Evolutionary conservation across 2,888 invertebrate species (phyloP).

Genomic region (Eilema sororculum): DNA sequence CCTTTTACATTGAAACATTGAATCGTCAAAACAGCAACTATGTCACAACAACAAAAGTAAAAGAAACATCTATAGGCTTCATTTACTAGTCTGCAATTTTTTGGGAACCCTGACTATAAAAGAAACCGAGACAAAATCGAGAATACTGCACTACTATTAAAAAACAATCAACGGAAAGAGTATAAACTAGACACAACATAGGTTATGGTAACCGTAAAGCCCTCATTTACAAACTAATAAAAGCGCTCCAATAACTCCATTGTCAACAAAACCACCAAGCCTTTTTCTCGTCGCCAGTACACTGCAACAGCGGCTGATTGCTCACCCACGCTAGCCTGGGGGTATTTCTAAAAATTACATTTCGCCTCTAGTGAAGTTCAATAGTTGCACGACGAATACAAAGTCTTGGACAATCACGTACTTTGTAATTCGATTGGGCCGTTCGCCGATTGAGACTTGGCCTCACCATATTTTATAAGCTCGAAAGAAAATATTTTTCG

Average conservation of each 20-base stretch:
- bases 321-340: slow-evolving; percentile 56
- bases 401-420: slow-evolving; percentile 78
- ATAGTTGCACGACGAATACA: slow-evolving; percentile 63
- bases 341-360: slow-evolving; percentile 79
- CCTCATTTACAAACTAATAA: slow-evolving; percentile 4
- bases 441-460: slow-evolving; percentile 80
- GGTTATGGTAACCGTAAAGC: neutral
- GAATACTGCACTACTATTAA: too few relatives aligned
- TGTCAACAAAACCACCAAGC: slow-evolving; percentile 17
- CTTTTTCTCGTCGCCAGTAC: slow-evolving; percentile 40
- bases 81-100: too few relatives aligned
- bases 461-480: slow-evolving; percentile 78
- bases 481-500: slow-evolving; percentile 69
- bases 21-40: too few relatives aligned
- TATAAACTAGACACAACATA: neutral
- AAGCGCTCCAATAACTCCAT: slow-evolving; percentile 15
- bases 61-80: too few relatives aligned
- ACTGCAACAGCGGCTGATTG: slow-evolving; percentile 61
- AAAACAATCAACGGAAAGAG: neutral
- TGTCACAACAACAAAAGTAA: too few relatives aligned
- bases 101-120: too few relatives aligned
- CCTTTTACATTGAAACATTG: too few relatives aligned
- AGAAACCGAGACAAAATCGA: too few relatives aligned
- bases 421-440: slow-evolving; percentile 81
- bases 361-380: slow-evolving; percentile 59